Evolutionary conservation across 2,888 invertebrate genomes (phyloP).

Genomic region (Tipula unca): DNA sequence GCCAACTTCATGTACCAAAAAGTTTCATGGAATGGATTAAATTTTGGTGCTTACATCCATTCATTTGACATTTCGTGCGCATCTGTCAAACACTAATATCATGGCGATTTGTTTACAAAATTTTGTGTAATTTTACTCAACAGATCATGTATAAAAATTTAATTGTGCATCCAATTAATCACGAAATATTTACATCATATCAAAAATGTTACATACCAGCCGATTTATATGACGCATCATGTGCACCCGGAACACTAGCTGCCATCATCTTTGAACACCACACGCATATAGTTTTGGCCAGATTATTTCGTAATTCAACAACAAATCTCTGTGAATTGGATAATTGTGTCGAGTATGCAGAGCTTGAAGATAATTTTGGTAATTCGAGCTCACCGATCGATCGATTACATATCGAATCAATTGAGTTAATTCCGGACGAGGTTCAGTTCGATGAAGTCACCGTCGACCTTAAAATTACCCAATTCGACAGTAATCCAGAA

Average conservation of each 20-base stretch:
- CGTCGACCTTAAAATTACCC: conserved; percentile 20
- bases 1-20: not conserved
- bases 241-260: conserved; percentile 27
- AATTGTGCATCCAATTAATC: not conserved
- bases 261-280: conserved; percentile 28
- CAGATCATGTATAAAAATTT: not conserved
- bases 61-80: not conserved
- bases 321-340: conserved; percentile 32
- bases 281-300: conserved; percentile 28
- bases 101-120: not conserved
- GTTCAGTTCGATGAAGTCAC: conserved; percentile 24
- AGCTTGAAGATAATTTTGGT: not conserved
- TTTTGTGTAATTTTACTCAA: not conserved
- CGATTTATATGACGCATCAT: conserved; percentile 23
- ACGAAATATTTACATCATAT: not conserved
- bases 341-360: conserved; percentile 25
- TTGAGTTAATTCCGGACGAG: conserved; percentile 22
- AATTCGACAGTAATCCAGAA: not conserved
- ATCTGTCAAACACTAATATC: not conserved
- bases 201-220: conserved; percentile 30
- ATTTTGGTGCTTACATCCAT: not conserved
- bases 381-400: not conserved
- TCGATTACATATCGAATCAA: not conserved
- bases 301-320: conserved; percentile 26
- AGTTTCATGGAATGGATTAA: no score